Percentiles rank a stretch among this genome's conserved stretches.
Evolutionary conservation across 92 coral and sea anemone genomes (phyloP).

Genomic region (Palythoa caribaeorum): DNA sequence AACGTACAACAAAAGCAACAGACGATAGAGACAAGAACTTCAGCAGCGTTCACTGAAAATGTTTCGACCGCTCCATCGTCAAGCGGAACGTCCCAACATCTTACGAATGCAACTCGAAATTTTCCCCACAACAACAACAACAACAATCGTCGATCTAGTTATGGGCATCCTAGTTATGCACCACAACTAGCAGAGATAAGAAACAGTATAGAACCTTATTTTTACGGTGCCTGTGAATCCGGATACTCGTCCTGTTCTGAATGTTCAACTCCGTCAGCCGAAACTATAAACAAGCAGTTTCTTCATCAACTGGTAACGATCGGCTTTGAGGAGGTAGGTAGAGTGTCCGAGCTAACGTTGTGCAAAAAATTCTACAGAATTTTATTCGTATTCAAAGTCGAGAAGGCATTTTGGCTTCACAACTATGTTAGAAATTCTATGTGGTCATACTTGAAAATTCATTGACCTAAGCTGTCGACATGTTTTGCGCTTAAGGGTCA

Average conservation of each 20-base stretch:
- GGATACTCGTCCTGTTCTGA: slow-evolving; percentile 91
- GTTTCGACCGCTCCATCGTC: slow-evolving; percentile 46
- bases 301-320: slow-evolving; percentile 78
- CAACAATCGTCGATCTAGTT: slow-evolving; percentile 65
- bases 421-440: slow-evolving; percentile 54
- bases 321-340: slow-evolving; percentile 83
- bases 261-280: slow-evolving; percentile 62
- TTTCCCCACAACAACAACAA: slow-evolving; percentile 42
- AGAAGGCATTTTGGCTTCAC: slow-evolving; percentile 2
- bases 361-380: not conserved
- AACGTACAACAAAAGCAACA: slow-evolving; percentile 32
- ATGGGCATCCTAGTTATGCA: slow-evolving; percentile 49
- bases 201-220: slow-evolving; percentile 79
- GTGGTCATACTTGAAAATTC: slow-evolving; percentile 49
- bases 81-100: slow-evolving; percentile 36
- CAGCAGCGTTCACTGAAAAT: slow-evolving; percentile 51
- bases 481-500: slow-evolving; percentile 28
- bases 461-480: slow-evolving; percentile 33
- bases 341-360: not conserved
- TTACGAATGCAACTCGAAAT: slow-evolving; percentile 45
- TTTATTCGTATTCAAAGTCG: slow-evolving; percentile 5
- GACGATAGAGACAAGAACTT: slow-evolving; percentile 46
- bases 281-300: slow-evolving; percentile 74
- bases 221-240: slow-evolving; percentile 79
- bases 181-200: slow-evolving; percentile 81